Evolutionary conservation across 2,113 vertebrate species (phyloP).

Genomic region (Pterocles orientalis): DNA sequence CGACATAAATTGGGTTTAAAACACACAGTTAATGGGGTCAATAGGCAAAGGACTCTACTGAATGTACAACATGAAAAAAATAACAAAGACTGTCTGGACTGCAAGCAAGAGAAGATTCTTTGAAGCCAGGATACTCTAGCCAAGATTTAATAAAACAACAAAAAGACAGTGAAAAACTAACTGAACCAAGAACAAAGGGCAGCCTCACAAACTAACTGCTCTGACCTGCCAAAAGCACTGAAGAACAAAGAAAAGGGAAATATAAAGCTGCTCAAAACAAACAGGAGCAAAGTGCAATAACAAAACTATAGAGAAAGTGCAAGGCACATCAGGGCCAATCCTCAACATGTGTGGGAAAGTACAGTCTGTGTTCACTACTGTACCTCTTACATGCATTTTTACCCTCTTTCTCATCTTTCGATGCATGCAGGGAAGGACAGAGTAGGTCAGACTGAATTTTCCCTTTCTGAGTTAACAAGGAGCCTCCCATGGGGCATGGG

Average conservation of each 20-base stretch:
- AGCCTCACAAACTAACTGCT: not conserved
- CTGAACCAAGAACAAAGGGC: conserved; percentile 25
- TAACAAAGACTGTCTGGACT: conserved; percentile 5
- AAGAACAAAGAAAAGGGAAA: conserved; percentile 46
- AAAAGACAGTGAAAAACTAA: conserved; percentile 4
- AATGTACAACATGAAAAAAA: not conserved
- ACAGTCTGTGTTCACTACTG: not conserved
- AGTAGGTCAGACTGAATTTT: not conserved
- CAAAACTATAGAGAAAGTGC: not conserved
- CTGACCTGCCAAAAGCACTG: not conserved
- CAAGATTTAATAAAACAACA: conserved; percentile 53
- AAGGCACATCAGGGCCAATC: not conserved
- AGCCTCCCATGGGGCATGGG: not conserved
- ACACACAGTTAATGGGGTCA: conserved; percentile 3
- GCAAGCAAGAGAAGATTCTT: not conserved
- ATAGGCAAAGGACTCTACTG: not conserved
- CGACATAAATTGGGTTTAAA: not conserved
- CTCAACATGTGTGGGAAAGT: not conserved
- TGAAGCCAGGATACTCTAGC: conserved; percentile 16
- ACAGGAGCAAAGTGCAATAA: not conserved
- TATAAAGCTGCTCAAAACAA: conserved; percentile 28
- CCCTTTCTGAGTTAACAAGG: not conserved
- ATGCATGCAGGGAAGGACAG: not conserved
- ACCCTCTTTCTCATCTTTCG: not conserved
- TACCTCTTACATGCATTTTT: not conserved